Evolutionary conservation across 2,888 invertebrate species (phyloP).

Genomic region (Exocentrus adspersus): DNA sequence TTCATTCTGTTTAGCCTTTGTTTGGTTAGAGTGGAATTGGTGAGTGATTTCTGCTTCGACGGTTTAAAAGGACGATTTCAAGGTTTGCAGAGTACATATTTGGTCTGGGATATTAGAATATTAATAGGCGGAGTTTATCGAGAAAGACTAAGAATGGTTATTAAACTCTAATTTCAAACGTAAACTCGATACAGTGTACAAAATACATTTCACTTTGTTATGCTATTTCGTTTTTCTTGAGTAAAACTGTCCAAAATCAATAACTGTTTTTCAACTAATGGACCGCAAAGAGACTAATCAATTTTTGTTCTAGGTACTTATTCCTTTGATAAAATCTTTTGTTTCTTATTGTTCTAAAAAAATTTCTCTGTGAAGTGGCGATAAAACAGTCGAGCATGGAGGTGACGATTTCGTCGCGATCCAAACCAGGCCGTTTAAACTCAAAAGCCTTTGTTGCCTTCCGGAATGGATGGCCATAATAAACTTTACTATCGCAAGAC

Average conservation of each 20-base stretch:
- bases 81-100: background rate
- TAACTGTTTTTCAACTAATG: too few relatives aligned
- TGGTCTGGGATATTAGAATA: background rate
- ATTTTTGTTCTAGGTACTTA: too few relatives aligned
- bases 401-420: conserved; percentile 2
- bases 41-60: background rate
- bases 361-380: background rate
- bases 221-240: too few relatives aligned
- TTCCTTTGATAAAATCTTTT: too few relatives aligned
- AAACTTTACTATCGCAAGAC: conserved; percentile 14
- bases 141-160: background rate
- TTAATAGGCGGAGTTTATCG: background rate
- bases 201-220: too few relatives aligned
- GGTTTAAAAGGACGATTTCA: background rate
- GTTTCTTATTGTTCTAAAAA: too few relatives aligned
- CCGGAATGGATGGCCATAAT: conserved; percentile 5
- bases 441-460: background rate
- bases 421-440: conserved; percentile 2
- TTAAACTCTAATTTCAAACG: background rate
- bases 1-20: background rate
- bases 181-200: background rate
- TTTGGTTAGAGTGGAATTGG: background rate
- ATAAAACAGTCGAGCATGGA: background rate
- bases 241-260: too few relatives aligned
- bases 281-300: too few relatives aligned